Conservation (phyloP, 2,113 vertebrate species). For the Callospermophilus lateralis region DNA sequence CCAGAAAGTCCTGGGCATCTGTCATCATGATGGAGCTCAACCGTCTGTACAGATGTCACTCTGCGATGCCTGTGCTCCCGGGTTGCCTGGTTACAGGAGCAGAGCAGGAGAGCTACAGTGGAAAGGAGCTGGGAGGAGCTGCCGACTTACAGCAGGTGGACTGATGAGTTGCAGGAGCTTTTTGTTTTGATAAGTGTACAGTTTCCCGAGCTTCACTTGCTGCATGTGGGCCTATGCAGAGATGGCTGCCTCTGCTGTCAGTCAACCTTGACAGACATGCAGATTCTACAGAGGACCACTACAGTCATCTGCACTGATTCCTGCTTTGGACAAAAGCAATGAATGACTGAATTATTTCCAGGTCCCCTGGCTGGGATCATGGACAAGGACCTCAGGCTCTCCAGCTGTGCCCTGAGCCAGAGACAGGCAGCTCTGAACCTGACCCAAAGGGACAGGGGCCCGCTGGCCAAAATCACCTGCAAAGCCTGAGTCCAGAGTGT, state of each 20-base stretch:
- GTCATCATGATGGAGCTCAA: constrained; percentile 54
- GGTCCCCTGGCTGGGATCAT: neutral
- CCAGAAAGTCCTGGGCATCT: constrained; percentile 42
- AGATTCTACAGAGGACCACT: rapidly evolving
- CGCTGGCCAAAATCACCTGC: neutral
- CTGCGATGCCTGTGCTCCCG: constrained; percentile 63
- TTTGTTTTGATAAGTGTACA: neutral
- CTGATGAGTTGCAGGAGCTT: neutral
- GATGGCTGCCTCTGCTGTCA: neutral
- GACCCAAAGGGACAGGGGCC: neutral
- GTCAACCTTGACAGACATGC: rapidly evolving
- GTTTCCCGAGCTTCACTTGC: neutral
- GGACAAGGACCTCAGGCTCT: neutral
- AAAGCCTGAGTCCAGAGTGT: neutral
- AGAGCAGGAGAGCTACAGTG: neutral
- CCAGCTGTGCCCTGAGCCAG: neutral
- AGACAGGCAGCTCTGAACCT: neutral
- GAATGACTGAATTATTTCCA: neutral
- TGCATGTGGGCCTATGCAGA: rapidly evolving
- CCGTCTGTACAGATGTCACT: neutral
- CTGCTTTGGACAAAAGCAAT: neutral
- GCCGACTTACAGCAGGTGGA: neutral
- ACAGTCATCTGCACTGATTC: neutral
- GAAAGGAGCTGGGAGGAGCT: constrained; percentile 24
- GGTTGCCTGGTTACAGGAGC: constrained; percentile 82